phyloP scores from a whole-genome alignment of 2,888 invertebrate genomes.

The Leucoma salicis region DNA sequence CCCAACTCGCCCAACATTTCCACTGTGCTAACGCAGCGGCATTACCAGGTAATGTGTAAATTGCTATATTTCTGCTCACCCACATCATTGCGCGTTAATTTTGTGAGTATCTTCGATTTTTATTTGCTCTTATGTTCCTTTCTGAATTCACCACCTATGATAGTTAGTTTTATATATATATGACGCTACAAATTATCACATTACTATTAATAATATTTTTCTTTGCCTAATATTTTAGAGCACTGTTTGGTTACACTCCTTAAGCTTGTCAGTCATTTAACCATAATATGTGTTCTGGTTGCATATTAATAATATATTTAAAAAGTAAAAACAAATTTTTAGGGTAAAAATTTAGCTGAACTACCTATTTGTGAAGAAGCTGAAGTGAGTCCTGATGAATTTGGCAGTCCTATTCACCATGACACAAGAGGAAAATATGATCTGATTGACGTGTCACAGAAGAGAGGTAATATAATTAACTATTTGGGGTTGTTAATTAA shows the following conservation, averaged over 20 bases:
- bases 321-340: conserved; percentile 31
- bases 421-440: conserved; percentile 69
- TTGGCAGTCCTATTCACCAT: conserved; percentile 75
- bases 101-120: conserved; percentile 75
- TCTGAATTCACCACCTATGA: not conserved
- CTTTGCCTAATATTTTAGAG: conserved; percentile 26
- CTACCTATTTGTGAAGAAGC: conserved; percentile 85
- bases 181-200: conserved; percentile 3
- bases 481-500: not conserved
- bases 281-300: conserved; percentile 10
- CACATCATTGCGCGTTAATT: conserved; percentile 66
- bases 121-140: conserved; percentile 42
- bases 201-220: conserved; percentile 17
- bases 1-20: conserved; percentile 90
- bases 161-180: not conserved
- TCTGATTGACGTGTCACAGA: conserved; percentile 82
- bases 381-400: conserved; percentile 83
- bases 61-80: conserved; percentile 49
- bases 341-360: conserved; percentile 83
- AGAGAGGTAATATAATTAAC: conserved; percentile 66
- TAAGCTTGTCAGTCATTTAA: conserved; percentile 34
- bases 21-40: conserved; percentile 81
- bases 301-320: conserved; percentile 3
- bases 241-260: conserved; percentile 21
- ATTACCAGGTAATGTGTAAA: conserved; percentile 78